These are phyloP conservation scores for Spheniscus mendiculus DNA, from an alignment of 2,113 vertebrate genomes.

Conservation along the genomic window DNA sequence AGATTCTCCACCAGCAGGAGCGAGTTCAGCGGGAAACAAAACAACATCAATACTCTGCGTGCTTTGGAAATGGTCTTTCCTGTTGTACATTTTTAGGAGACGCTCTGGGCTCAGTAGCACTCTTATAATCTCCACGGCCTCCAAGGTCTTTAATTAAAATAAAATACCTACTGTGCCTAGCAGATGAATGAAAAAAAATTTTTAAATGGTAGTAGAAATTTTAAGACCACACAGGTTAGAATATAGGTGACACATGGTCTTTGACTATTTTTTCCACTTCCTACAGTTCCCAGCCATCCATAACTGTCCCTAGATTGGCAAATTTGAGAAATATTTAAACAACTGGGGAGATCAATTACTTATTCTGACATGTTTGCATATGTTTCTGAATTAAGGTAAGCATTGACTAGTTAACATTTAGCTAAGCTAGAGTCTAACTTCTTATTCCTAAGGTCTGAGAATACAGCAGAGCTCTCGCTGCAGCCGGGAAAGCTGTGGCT, in stretches of 20 bases:
- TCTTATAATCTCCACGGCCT: background rate
- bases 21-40: background rate
- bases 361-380: background rate
- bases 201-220: background rate
- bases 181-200: background rate
- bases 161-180: background rate
- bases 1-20: background rate
- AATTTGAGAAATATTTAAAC: background rate
- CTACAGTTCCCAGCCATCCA: background rate
- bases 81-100: background rate
- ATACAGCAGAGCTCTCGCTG: background rate
- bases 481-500: background rate
- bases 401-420: too few species aligned
- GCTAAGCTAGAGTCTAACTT: background rate
- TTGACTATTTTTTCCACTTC: background rate
- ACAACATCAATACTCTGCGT: fast-evolving
- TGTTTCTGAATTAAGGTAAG: background rate
- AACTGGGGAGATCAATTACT: background rate
- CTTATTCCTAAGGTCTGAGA: background rate
- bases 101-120: background rate
- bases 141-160: background rate
- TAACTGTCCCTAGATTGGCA: background rate
- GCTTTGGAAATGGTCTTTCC: background rate
- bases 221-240: background rate
- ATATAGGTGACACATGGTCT: background rate